A percentile compares a stretch with the other conserved stretches of the same genome.
Conservation (phyloP, 2,888 invertebrate species). For the Parnassius apollo region DNA sequence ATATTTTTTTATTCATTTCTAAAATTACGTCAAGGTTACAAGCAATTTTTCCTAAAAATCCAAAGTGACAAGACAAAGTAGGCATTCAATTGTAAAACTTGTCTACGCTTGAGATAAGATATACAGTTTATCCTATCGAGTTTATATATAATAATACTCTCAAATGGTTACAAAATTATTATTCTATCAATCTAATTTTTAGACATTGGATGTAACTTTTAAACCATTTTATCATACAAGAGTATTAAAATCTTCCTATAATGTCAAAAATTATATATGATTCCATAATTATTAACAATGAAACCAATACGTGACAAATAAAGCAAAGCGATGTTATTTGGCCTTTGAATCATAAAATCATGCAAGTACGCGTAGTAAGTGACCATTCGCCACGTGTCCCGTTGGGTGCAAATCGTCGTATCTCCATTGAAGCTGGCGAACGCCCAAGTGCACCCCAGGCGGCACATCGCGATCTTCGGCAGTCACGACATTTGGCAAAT, state of each 20-base stretch:
- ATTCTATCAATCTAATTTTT: too few species aligned
- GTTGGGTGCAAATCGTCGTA: conserved; percentile 73
- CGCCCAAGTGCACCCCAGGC: conserved; percentile 69
- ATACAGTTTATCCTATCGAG: conserved; percentile 74
- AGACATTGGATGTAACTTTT: too few species aligned
- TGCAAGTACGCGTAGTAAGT: conserved; percentile 38
- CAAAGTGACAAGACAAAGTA: conserved; percentile 51
- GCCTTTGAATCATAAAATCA: neutral
- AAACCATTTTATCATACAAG: too few species aligned
- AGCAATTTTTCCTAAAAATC: neutral
- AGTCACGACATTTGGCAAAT: conserved; percentile 80
- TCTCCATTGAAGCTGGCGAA: conserved; percentile 66
- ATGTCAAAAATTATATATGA: too few species aligned
- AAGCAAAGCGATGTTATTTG: too few species aligned
- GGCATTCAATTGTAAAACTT: conserved; percentile 67
- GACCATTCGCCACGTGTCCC: conserved; percentile 67
- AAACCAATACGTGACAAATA: too few species aligned
- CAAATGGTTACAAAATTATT: conserved; percentile 73
- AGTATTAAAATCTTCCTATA: too few species aligned
- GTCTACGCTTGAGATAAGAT: conserved; percentile 69
- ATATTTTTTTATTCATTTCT: too few species aligned
- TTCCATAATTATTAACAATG: too few species aligned
- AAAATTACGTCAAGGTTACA: neutral
- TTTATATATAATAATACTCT: conserved; percentile 70
- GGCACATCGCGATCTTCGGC: conserved; percentile 76